Conservation (phyloP, 2,888 invertebrate species). For the Onthophagus sagittarius region DNA sequence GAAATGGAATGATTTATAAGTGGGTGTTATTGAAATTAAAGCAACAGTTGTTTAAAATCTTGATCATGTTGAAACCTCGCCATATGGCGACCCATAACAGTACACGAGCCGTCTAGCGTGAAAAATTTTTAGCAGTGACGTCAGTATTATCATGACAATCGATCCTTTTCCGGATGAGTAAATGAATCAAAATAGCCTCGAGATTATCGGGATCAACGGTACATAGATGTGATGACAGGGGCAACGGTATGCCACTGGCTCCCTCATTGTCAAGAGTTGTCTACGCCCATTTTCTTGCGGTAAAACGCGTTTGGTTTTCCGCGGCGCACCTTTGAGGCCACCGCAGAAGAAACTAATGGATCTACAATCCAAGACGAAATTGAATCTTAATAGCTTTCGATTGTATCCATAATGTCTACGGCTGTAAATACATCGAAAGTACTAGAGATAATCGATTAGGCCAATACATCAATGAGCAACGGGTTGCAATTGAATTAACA, state of each 20-base stretch:
- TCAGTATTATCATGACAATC: not conserved
- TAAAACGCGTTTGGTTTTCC: not conserved
- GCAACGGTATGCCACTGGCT: not conserved
- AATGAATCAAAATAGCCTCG: not conserved
- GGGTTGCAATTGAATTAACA: not conserved
- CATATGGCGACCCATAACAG: not conserved
- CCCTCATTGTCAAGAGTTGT: not conserved
- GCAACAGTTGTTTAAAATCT: not conserved
- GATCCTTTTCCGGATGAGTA: not conserved
- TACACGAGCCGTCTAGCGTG: not conserved
- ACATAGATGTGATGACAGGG: not conserved
- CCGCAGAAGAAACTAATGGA: not conserved
- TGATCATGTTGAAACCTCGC: not conserved
- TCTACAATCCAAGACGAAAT: not conserved
- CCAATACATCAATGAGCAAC: not conserved
- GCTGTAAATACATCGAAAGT: not conserved
- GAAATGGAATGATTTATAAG: not conserved
- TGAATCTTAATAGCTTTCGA: not conserved
- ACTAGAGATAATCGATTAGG: not conserved
- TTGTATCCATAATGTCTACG: not conserved
- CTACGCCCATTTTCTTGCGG: not conserved
- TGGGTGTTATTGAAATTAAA: not conserved
- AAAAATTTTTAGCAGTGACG: not conserved
- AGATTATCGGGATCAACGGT: not conserved
- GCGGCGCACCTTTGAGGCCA: not conserved